Evolutionary conservation across 2,888 invertebrate genomes (phyloP).

Genomic region (Caenorhabditis sp.): DNA sequence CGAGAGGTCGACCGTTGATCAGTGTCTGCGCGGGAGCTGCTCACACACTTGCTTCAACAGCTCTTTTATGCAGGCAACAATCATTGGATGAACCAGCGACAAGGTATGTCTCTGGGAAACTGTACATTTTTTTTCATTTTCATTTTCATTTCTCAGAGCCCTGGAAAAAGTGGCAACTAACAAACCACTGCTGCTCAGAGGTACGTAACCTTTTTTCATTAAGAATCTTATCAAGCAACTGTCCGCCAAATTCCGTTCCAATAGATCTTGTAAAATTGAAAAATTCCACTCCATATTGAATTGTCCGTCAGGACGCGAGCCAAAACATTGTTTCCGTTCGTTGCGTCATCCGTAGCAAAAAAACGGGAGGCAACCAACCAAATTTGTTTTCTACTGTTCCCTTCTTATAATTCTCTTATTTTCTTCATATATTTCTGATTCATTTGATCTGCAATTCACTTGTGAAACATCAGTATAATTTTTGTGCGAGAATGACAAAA

Average conservation of each 20-base stretch:
- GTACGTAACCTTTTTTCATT: slow-evolving; percentile 40
- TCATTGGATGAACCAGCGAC: slow-evolving; percentile 76
- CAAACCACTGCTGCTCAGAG: slow-evolving; percentile 61
- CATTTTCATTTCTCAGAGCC: slow-evolving; percentile 62
- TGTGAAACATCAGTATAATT: too few species aligned
- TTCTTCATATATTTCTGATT: neutral
- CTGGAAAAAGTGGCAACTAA: slow-evolving; percentile 69
- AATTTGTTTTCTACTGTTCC: slow-evolving; percentile 21
- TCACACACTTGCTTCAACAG: slow-evolving; percentile 77
- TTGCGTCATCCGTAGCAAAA: slow-evolving; percentile 42
- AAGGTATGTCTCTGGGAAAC: too few species aligned
- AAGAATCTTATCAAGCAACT: neutral
- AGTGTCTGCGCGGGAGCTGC: slow-evolving; percentile 76
- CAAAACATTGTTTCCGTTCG: slow-evolving; percentile 30
- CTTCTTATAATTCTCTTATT: neutral
- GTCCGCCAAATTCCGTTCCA: neutral
- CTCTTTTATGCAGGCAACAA: slow-evolving; percentile 76
- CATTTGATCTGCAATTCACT: too few species aligned
- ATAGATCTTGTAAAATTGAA: slow-evolving; percentile 26
- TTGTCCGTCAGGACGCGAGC: slow-evolving; percentile 16
- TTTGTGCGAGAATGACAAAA: too few species aligned
- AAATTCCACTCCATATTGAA: slow-evolving; percentile 22
- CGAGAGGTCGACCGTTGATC: slow-evolving; percentile 70
- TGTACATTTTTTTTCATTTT: too few species aligned
- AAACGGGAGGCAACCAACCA: neutral